These are phyloP conservation scores for Heterodera filipjevi DNA, from an alignment of 2,888 invertebrate species.

Conservation along the genomic window DNA sequence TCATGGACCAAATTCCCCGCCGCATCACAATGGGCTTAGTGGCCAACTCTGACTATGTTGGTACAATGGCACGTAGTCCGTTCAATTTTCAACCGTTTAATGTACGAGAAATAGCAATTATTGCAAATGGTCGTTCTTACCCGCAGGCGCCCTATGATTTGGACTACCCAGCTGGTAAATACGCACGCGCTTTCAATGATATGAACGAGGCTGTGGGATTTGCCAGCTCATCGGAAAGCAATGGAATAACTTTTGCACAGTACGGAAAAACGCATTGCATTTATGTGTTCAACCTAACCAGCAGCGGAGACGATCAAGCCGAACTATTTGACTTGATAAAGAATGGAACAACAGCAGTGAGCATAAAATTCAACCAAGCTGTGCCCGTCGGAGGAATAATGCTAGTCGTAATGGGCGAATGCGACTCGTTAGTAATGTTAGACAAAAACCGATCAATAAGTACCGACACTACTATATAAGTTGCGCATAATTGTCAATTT, in stretches of 20 bases:
- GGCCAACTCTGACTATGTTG: conserved; percentile 5
- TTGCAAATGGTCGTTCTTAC: conserved; percentile 10
- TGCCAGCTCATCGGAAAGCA: neutral
- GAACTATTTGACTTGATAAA: conserved; percentile 11
- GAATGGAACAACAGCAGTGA: conserved; percentile 16
- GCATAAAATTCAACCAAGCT: conserved; percentile 7
- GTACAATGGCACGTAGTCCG: neutral
- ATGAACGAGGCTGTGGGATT: conserved; percentile 12
- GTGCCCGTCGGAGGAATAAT: neutral
- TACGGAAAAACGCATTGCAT: neutral
- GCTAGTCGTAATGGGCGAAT: conserved; percentile 16
- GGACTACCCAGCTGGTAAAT: conserved; percentile 4
- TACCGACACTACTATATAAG: conserved; percentile 12
- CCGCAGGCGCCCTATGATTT: conserved; percentile 11
- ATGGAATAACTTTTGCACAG: conserved; percentile 11
- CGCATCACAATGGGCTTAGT: conserved; percentile 3
- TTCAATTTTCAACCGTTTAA: conserved; percentile 23
- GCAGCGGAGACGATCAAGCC: conserved; percentile 5
- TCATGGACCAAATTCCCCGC: conserved; percentile 27
- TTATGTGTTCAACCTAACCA: conserved; percentile 7
- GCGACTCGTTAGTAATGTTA: conserved; percentile 5
- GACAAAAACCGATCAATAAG: conserved; percentile 17
- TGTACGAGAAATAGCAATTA: conserved; percentile 12
- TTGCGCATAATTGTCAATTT: neutral
- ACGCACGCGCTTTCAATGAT: conserved; percentile 15